phyloP scores from a whole-genome alignment of 2,797 vertebrate genomes.

The Sebastiscus albofasciatus region DNA sequence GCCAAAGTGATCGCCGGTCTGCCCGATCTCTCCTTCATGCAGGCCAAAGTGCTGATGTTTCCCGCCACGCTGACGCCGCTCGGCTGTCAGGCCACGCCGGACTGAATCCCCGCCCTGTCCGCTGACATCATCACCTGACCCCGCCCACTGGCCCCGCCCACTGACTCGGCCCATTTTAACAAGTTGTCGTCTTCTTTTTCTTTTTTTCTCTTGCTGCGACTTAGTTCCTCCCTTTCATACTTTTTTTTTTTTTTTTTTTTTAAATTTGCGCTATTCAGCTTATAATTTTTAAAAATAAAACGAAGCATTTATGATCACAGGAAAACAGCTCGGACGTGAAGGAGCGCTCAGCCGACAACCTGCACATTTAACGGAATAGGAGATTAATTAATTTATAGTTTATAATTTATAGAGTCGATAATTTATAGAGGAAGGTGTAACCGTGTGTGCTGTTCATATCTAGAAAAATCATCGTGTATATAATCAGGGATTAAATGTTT shows the following conservation, averaged over 20 bases:
- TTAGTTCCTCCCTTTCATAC: not conserved
- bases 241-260: not conserved
- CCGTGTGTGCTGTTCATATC: slow-evolving; percentile 10
- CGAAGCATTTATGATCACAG: slow-evolving; percentile 28
- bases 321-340: not conserved
- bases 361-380: slow-evolving; percentile 11
- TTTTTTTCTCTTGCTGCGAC: not conserved
- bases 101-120: slow-evolving; percentile 35
- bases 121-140: not conserved
- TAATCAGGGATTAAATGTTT: slow-evolving; percentile 18
- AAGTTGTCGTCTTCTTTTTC: not conserved
- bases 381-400: slow-evolving; percentile 18
- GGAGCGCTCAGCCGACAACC: not conserved
- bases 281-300: slow-evolving; percentile 6
- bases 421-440: slow-evolving; percentile 52
- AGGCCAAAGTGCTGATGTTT: slow-evolving; percentile 99
- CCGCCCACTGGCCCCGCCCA: not conserved
- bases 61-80: slow-evolving; percentile 93
- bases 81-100: slow-evolving; percentile 59
- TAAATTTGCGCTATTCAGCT: not conserved
- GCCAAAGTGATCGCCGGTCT: slow-evolving; percentile 90
- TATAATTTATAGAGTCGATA: slow-evolving; percentile 40
- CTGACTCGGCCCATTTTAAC: slow-evolving; percentile 17
- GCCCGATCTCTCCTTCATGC: slow-evolving; percentile 97
- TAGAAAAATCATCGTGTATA: not conserved